Base-by-base conservation (phyloP, 2,888 invertebrate genomes). In the Pelosia muscerda region DNA sequence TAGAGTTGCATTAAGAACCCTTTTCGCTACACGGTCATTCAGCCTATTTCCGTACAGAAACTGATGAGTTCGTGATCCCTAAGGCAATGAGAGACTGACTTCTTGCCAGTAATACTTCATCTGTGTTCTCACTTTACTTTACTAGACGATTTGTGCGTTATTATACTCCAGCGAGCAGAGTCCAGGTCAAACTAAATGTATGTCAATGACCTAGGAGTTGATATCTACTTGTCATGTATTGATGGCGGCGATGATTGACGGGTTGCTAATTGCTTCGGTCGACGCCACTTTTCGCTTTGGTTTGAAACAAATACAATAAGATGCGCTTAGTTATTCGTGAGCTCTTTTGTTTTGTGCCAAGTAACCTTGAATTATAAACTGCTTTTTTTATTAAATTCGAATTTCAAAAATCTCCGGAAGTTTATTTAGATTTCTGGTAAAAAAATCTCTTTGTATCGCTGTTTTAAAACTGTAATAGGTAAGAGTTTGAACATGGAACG, bases 201-300 rank as follows among this genome's bases (percentile, higher is more conserved):
- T 55, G 38, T 59, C 55, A 68, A 64, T 64, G 68, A 13, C 26
- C 57, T n/a, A n/a, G 34, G 23, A 66, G 22, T 61, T 28, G 38
- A 23, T 59, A 49, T 34, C 38, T 34, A 38, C 42, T 63, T 28
- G 54, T 49, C 57, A 38, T 34, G 19, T 22, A 19, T 28, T 65
- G 23, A 63, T 58, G 56, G 28, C 66, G 57, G 26, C 22, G 25
- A 63, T 67, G 67, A 67, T 63, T 62, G 62, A 67, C 53, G 31
- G 23, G 49, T 53, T 3, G 63, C 67, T 67, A 67, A 67, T 63
- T 63, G 57, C 63, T 54, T 49, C 49, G 22, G 38, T 66, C 25
- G 23, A n/a, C 26, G 2, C 49, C 19, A 65, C 49, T 61, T 61
- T 26, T 28, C 19, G 42, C n/a, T n/a, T 49, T 13, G 15, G 25